Base-by-base conservation (phyloP, 2,888 invertebrate species). In the Tanypteryx hageni region DNA sequence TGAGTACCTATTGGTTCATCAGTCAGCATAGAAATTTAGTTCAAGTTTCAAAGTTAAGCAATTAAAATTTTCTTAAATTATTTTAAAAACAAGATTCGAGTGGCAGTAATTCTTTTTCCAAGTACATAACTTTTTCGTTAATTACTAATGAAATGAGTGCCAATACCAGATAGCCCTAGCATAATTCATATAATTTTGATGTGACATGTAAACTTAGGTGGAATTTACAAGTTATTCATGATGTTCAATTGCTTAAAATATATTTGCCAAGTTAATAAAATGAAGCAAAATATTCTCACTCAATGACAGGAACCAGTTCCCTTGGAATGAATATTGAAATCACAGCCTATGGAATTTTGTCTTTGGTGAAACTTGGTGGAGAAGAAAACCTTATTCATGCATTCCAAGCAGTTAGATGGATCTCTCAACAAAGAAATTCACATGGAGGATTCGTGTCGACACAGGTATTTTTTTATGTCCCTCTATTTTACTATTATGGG, bases 401-500 rank as follows among this genome's bases (percentile, higher is more conserved):
- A 0, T 95, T 96, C 84, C 96, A 96, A 14, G 96, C 97, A 2
- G 95, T 97, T 0, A 96, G 97, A 92, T 98, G 98, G 98, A 95
- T 98, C 89, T 96, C 97, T 10, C 95, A 96, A 2, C 97, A 97
- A 94, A 95, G 97, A 82, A 96, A 96, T 93, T 95, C 96, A 7
- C 95, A 96, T 5, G 98, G 98, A 5, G 98, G 97, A 0, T 98
- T 98, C 94, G 95, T 96, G 0, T 97, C 98, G 0, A 98, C 98
- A 0, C 98, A 97, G 96, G 97, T 96, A 93, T 93, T 44, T 3
- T 44, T 44, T 3, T 44, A 44, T 44, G 44, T 44, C 44, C 44
- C 5, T 44, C 44, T 44, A 44, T 5, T 44, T 5, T 44, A 44
- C 44, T 44, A 44, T 5, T 44, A 1, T 44, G 5, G 44, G 1